These are phyloP conservation scores for Mastomys coucha DNA, from an alignment of 2,113 vertebrate species.

Conservation along the genomic window DNA sequence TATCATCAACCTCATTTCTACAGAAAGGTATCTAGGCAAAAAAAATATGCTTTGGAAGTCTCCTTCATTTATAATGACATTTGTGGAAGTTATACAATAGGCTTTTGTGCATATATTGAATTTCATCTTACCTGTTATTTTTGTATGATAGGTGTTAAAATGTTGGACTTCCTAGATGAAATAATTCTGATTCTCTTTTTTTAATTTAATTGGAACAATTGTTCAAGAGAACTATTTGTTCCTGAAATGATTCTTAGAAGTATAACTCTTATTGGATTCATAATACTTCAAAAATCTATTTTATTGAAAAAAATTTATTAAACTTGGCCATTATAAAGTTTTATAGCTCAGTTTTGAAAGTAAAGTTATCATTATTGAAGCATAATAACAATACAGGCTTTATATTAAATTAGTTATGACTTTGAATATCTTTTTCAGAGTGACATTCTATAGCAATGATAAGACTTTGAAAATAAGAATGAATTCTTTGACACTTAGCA, in stretches of 20 bases:
- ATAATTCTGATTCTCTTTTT: neutral
- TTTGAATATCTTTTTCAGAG: neutral
- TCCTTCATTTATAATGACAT: neutral
- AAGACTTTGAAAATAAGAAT: neutral
- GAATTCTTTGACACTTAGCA: neutral
- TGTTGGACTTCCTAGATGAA: neutral
- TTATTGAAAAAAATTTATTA: slow-evolving; percentile 51
- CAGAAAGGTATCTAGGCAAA: neutral
- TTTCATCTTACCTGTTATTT: neutral
- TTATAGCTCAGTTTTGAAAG: neutral
- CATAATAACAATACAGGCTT: neutral
- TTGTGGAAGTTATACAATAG: neutral
- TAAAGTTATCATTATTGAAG: slow-evolving; percentile 26
- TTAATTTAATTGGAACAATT: neutral
- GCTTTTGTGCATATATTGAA: neutral
- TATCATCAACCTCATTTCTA: neutral
- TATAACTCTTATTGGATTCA: neutral
- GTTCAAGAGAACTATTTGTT: neutral
- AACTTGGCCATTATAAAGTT: neutral
- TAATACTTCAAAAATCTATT: neutral
- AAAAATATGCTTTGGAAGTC: neutral
- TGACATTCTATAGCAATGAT: slow-evolving; percentile 17
- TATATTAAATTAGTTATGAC: neutral
- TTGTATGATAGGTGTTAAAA: neutral
- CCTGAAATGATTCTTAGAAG: neutral